Evolutionary conservation across 2,113 vertebrate species (phyloP).

Genomic region (Galeopterus variegatus): DNA sequence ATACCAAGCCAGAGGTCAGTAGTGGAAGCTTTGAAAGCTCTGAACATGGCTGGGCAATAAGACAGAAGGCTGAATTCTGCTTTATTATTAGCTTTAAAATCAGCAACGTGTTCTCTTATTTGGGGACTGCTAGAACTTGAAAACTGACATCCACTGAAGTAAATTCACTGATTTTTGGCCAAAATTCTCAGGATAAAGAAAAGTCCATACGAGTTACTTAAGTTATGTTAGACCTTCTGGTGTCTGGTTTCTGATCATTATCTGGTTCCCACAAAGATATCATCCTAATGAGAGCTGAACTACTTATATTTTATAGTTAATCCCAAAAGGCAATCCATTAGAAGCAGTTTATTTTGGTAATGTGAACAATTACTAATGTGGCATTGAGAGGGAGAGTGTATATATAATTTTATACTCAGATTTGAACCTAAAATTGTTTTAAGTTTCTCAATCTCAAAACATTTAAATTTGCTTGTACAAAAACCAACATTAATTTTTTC

Average conservation of each 20-base stretch:
- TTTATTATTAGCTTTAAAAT: constrained; percentile 1
- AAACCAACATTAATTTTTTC: neutral
- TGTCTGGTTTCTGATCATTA: neutral
- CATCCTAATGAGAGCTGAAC: neutral
- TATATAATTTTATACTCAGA: neutral
- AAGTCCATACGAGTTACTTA: neutral
- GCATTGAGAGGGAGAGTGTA: rapidly evolving
- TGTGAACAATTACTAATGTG: neutral
- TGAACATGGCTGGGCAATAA: neutral
- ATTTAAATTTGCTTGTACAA: neutral
- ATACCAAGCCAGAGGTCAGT: neutral
- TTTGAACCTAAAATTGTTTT: neutral
- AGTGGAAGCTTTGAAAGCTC: neutral
- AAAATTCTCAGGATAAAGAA: constrained; percentile 16
- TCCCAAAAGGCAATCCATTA: neutral
- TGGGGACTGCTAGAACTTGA: neutral
- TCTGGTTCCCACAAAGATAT: neutral
- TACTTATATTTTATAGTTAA: neutral
- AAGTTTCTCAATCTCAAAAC: neutral
- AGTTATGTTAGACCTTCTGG: neutral
- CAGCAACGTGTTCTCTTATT: neutral
- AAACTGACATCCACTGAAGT: neutral
- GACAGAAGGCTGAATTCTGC: neutral
- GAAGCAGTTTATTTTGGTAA: neutral
- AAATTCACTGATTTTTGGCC: neutral